Evolutionary conservation across 2,113 vertebrate genomes (phyloP), one percentile per base, ranked within the genome.

Genomic region (Cinclus cinclus): DNA sequence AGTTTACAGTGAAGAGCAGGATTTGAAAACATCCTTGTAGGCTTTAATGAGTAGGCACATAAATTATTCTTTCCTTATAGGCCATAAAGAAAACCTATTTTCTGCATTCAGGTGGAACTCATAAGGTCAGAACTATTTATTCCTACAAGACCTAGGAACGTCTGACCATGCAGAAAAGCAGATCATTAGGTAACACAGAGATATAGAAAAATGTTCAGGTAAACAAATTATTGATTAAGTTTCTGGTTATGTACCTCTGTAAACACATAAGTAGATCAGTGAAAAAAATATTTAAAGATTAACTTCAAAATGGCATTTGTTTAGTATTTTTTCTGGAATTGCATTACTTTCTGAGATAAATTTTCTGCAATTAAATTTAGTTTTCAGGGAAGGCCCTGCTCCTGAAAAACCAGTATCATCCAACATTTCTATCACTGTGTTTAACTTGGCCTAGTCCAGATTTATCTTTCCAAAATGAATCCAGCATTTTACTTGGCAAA

Each of bases 381-480:
- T 64, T 79, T 93, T 90, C n/a, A 71, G 53, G n/a, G 24, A 35
- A 82, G 35, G 63, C 12, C 37, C 41, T 4, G 1, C 28, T 90
- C 91, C 68, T 65, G 52, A 73, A 80, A 91, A 92, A 75, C 19
- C 0, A 0, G 46, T 50, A 64, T 67, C 82, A 89, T 87, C 47
- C 70, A 84, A 20, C 15, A 73, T 82, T 92, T 92, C 41, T 82
- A 68, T 60, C 1, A 0, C 39, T 56, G 14, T 58, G 56, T 87
- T 95, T 95, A 82, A 81, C 41, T 82, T 97, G 77, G 94, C 81
- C 41, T n/a, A 75, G 49, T 46, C 17, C 19, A 70, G 62, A 70
- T 94, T 92, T 91, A 70, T 91, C 39, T 91, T 94, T 81, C 0
- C 1, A 2, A 83, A 85, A 28, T 39, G 33, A 91, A 75, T 63